phyloP scores from a whole-genome alignment of 1,140 invertebrate species.

The Lepidostoma basale region DNA sequence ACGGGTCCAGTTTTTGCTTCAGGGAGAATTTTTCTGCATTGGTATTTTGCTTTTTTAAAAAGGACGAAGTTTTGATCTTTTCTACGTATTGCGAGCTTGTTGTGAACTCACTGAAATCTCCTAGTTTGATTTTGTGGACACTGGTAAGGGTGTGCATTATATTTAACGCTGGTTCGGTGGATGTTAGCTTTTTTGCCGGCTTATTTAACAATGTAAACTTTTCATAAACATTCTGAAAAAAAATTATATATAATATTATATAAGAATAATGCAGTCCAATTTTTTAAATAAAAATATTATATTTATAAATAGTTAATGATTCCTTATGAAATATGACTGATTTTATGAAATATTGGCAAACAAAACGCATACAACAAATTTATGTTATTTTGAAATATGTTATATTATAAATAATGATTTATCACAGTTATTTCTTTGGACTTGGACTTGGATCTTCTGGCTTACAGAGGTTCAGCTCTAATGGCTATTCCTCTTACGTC shows the following conservation, averaged over 20 bases:
- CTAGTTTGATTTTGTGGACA: slow-evolving; percentile 62
- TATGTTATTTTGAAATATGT: too few species aligned
- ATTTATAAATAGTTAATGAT: neutral
- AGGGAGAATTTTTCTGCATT: slow-evolving; percentile 47
- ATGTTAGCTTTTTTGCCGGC: slow-evolving; percentile 57
- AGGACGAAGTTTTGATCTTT: slow-evolving; percentile 49
- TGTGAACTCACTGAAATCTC: slow-evolving; percentile 60
- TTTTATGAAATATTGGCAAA: neutral
- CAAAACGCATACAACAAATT: neutral
- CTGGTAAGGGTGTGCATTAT: slow-evolving; percentile 64
- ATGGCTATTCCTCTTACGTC: too few species aligned
- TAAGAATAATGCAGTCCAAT: neutral
- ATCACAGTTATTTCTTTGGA: too few species aligned
- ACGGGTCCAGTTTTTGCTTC: slow-evolving; percentile 54
- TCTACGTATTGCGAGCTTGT: slow-evolving; percentile 50
- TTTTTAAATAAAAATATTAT: neutral
- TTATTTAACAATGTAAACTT: slow-evolving; percentile 28
- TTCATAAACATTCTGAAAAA: slow-evolving; percentile 13
- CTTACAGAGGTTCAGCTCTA: too few species aligned
- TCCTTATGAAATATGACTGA: neutral
- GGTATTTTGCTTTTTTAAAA: slow-evolving; percentile 49
- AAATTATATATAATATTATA: neutral
- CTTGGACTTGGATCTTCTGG: too few species aligned
- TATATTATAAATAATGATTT: too few species aligned
- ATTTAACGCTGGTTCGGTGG: slow-evolving; percentile 63